Evolutionary conservation across 2,888 invertebrate species (phyloP).

Genomic region (Carpatolechia fugitivella): DNA sequence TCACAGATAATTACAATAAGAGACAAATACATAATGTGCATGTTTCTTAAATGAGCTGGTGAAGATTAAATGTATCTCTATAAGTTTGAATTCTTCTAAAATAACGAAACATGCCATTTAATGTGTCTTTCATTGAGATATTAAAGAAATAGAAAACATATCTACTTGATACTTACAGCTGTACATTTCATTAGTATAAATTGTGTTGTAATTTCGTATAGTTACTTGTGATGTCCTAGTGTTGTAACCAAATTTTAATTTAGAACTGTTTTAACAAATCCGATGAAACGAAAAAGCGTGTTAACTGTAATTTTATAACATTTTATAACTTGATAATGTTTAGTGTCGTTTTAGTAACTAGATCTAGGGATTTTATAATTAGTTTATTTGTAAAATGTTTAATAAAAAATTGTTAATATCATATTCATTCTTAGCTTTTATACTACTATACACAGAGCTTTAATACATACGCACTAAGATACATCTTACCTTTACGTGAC

Average conservation of each 20-base stretch:
- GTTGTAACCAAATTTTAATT: neutral
- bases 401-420: neutral
- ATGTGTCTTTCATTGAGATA: no score
- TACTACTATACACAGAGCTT: neutral
- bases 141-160: no score
- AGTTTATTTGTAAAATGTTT: neutral
- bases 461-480: no score
- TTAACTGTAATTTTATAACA: neutral
- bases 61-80: no score
- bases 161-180: no score
- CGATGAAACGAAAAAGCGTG: neutral
- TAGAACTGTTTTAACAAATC: neutral
- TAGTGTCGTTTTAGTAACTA: conserved; percentile 2
- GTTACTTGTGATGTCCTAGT: neutral
- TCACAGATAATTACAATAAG: no score
- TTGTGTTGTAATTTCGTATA: neutral
- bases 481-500: no score
- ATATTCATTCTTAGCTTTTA: neutral
- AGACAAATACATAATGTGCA: no score
- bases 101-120: no score
- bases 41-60: no score
- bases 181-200: neutral
- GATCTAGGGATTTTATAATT: neutral
- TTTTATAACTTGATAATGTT: neutral
- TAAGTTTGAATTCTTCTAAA: no score